Evolutionary conservation across 2,888 invertebrate genomes (phyloP).

Genomic region (Agelastica alni): DNA sequence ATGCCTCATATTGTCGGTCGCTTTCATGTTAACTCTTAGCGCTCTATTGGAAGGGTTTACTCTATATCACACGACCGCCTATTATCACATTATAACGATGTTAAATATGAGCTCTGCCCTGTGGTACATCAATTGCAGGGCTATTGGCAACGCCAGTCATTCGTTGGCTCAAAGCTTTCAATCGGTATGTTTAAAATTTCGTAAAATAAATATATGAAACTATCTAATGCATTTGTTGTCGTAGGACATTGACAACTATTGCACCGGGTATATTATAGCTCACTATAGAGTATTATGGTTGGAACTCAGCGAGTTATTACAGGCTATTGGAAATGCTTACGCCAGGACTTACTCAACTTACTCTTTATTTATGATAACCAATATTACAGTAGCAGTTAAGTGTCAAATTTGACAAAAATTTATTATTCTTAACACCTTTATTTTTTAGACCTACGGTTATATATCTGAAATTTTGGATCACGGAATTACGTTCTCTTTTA

Average conservation of each 20-base stretch:
- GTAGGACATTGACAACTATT: conserved; percentile 63
- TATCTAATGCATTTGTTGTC: background rate
- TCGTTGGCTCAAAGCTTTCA: conserved; percentile 53
- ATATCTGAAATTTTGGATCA: conserved; percentile 70
- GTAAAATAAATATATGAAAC: background rate
- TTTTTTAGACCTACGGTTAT: conserved; percentile 63
- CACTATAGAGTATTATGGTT: conserved; percentile 69
- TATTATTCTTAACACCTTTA: background rate
- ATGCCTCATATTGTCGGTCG: conserved; percentile 64
- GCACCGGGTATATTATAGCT: conserved; percentile 62
- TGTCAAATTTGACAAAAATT: too few relatives aligned
- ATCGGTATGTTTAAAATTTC: conserved; percentile 39
- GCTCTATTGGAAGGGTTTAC: conserved; percentile 67
- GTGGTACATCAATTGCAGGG: conserved; percentile 72
- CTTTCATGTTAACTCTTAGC: conserved; percentile 65
- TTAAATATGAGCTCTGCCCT: conserved; percentile 74
- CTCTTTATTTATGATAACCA: conserved; percentile 69
- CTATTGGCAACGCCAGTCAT: conserved; percentile 64
- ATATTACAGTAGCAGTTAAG: conserved; percentile 67
- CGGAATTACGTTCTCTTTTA: conserved; percentile 68
- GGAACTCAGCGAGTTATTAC: conserved; percentile 67
- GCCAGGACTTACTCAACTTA: conserved; percentile 70
- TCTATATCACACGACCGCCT: conserved; percentile 65
- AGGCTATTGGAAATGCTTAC: conserved; percentile 69
- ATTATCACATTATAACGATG: conserved; percentile 71